A percentile compares a stretch with the other conserved stretches of the same genome.
These are phyloP conservation scores for Agrilus mali DNA, from an alignment of 2,888 invertebrate species.

Conservation along the genomic window DNA sequence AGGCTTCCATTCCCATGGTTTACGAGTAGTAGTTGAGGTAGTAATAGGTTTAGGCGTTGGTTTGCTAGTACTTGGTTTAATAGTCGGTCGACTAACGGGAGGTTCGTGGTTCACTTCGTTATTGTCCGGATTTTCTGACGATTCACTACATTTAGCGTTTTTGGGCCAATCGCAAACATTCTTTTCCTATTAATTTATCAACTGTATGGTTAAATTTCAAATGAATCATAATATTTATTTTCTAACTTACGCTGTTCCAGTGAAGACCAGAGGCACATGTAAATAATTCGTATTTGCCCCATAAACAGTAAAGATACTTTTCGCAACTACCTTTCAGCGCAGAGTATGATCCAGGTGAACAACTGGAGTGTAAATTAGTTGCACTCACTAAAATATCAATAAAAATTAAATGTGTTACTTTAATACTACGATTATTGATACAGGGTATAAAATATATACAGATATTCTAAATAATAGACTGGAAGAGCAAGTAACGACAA, in stretches of 20 bases:
- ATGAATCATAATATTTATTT: not conserved
- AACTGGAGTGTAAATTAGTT: constrained; percentile 33
- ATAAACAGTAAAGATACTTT: constrained; percentile 64
- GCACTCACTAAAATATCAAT: constrained; percentile 2
- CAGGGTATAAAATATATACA: not conserved
- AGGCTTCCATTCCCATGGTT: constrained; percentile 3
- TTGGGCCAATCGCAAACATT: constrained; percentile 64
- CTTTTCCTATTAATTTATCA: constrained; percentile 32
- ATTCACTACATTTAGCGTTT: constrained; percentile 43
- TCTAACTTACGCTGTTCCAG: constrained; percentile 50
- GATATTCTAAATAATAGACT: no score
- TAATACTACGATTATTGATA: not conserved
- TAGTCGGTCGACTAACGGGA: constrained; percentile 9
- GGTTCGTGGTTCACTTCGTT: constrained; percentile 8
- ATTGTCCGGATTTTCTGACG: not conserved
- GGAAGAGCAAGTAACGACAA: no score
- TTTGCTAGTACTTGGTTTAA: constrained; percentile 1
- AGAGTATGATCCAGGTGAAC: constrained; percentile 52
- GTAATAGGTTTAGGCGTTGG: constrained; percentile 15
- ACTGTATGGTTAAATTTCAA: not conserved
- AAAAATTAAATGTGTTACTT: not conserved
- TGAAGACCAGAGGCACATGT: constrained; percentile 60
- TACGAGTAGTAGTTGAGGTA: constrained; percentile 3
- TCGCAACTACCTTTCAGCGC: constrained; percentile 56
- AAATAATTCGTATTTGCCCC: constrained; percentile 62